Conservation (phyloP, 1,140 invertebrate genomes). For the Aphaenogaster floridana region DNA sequence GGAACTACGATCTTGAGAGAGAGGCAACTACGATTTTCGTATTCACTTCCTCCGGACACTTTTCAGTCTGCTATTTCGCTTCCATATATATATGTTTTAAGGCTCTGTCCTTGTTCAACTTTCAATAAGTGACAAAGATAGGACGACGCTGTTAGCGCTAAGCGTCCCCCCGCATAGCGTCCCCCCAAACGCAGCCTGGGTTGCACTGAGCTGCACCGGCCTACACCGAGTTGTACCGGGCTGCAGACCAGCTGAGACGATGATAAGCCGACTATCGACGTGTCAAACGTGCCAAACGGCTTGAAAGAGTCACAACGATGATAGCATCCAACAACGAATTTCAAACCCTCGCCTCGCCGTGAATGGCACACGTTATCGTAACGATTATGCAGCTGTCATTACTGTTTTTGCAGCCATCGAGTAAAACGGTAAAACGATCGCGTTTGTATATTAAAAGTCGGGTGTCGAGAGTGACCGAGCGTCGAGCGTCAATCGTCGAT, state of each 20-base stretch:
- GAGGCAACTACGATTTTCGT: no score
- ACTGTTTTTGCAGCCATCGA: not conserved
- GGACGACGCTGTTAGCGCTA: no score
- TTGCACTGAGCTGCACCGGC: not conserved
- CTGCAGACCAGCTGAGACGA: not conserved
- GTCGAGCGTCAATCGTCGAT: not conserved
- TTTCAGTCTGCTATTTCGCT: no score
- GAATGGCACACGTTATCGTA: not conserved
- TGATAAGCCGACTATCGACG: constrained; percentile 3
- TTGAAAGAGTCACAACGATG: not conserved
- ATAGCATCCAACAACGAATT: not conserved
- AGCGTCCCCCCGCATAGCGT: no score
- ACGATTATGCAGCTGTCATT: constrained; percentile 1
- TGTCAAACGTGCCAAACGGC: not conserved
- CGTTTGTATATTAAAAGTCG: not conserved
- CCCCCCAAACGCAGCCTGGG: no score
- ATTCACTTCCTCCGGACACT: no score
- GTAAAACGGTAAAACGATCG: not conserved
- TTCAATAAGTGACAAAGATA: no score
- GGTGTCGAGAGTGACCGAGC: not conserved
- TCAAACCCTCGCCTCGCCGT: not conserved
- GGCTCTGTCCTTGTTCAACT: no score
- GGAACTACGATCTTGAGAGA: no score
- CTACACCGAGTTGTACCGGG: not conserved
- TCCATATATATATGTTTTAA: no score